These are phyloP conservation scores for Cryptomyrus ogoouensis DNA, from an alignment of 2,113 vertebrate genomes.

Conservation along the genomic window DNA sequence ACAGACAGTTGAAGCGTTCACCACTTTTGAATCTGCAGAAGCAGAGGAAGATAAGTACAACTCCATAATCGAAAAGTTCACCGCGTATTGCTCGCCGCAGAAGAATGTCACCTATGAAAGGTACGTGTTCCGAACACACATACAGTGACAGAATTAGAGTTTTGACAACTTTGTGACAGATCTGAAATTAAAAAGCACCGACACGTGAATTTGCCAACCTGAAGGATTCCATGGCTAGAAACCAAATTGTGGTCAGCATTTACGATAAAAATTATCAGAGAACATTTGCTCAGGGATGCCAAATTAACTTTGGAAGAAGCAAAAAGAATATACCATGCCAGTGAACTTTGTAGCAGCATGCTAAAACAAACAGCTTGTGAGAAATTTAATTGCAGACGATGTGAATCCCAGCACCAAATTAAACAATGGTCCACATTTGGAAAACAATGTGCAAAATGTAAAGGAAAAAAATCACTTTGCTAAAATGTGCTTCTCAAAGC, in stretches of 20 bases:
- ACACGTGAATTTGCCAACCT: not conserved
- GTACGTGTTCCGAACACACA: not conserved
- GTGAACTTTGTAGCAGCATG: not conserved
- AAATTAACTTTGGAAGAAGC: not conserved
- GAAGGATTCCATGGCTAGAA: not conserved
- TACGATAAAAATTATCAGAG: not conserved
- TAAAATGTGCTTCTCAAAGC: not conserved
- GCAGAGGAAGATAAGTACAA: not conserved
- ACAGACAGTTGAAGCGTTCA: conserved; percentile 7
- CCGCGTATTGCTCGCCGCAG: not conserved
- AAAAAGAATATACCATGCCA: not conserved
- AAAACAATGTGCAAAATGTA: conserved; percentile 6
- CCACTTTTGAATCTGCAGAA: not conserved
- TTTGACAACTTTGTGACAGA: not conserved
- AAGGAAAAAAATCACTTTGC: conserved; percentile 18
- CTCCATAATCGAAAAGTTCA: not conserved
- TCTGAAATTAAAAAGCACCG: not conserved
- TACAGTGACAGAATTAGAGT: not conserved
- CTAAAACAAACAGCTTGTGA: not conserved
- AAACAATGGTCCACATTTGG: conserved; percentile 6
- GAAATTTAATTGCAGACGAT: not conserved
- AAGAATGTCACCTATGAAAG: not conserved
- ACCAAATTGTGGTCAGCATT: not conserved
- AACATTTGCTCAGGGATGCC: not conserved
- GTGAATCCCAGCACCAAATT: not conserved